Percentiles rank a stretch among this genome's conserved stretches.
phyloP scores from a whole-genome alignment of 2,113 vertebrate genomes.

The Serilophus lunatus region DNA sequence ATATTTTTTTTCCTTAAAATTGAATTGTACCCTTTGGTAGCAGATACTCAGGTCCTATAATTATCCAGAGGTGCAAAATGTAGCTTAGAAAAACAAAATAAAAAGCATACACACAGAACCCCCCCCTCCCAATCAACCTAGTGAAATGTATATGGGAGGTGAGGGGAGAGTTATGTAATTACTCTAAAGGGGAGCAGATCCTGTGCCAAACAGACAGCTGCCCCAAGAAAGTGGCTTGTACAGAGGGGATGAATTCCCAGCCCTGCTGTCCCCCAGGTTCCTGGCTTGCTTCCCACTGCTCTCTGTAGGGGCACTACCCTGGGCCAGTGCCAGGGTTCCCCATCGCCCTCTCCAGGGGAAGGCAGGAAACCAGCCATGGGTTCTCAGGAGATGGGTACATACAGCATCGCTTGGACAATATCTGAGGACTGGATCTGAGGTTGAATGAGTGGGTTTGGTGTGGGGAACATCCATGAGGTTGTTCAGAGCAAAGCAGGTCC shows the following conservation, averaged over 20 bases:
- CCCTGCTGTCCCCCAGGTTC: neutral
- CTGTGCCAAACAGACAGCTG: neutral
- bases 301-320: fast-evolving
- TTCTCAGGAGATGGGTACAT: neutral
- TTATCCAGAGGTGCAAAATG: neutral
- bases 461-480: fast-evolving
- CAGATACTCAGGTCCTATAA: neutral
- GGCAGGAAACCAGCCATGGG: fast-evolving
- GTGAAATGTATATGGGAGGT: fast-evolving
- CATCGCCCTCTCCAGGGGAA: neutral
- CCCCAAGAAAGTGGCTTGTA: neutral
- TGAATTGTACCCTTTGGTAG: conserved; percentile 13
- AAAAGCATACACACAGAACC: neutral
- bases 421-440: fast-evolving
- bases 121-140: fast-evolving
- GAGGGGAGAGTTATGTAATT: neutral
- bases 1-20: conserved; percentile 42
- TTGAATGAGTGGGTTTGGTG: fast-evolving
- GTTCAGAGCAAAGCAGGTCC: too few relatives aligned
- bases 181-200: fast-evolving
- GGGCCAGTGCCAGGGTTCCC: fast-evolving
- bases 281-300: fast-evolving
- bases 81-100: neutral
- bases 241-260: fast-evolving
- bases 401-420: fast-evolving